Conservation (phyloP, 2,113 vertebrate genomes). For the Euleptes europaea region DNA sequence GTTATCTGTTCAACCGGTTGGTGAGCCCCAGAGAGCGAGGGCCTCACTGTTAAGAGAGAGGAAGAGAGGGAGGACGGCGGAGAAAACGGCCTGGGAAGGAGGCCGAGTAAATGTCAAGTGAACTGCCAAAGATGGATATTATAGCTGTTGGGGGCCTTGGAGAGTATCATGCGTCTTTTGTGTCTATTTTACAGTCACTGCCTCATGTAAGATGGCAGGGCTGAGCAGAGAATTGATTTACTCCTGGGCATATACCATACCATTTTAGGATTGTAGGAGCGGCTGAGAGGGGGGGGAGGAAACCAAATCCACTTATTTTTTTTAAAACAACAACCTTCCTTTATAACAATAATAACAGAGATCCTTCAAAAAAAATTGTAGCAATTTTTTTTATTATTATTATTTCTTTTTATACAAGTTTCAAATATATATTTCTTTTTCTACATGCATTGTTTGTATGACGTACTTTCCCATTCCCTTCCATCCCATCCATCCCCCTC, state of each 20-base stretch:
- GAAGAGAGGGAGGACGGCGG: conserved; percentile 52
- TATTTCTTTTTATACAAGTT: no score
- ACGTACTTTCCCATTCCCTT: no score
- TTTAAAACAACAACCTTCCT: background rate
- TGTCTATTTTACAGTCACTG: conserved; percentile 82
- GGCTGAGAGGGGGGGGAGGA: conserved; percentile 19
- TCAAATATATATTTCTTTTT: no score
- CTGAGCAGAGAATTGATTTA: conserved; percentile 78
- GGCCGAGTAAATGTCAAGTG: conserved; percentile 91
- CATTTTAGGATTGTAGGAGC: conserved; percentile 66
- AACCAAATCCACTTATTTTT: background rate
- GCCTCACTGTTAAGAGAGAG: conserved; percentile 76
- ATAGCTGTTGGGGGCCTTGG: conserved; percentile 85
- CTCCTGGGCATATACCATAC: conserved; percentile 66
- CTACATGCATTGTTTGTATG: no score
- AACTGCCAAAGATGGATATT: conserved; percentile 89
- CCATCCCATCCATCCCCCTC: no score
- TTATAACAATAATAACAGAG: background rate
- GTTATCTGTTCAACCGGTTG: conserved; percentile 88
- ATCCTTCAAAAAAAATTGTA: no score
- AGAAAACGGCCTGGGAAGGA: conserved; percentile 76
- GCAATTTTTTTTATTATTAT: no score
- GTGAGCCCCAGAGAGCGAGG: conserved; percentile 82
- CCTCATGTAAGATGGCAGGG: conserved; percentile 82
- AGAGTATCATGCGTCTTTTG: conserved; percentile 80